A percentile compares a stretch with the other conserved stretches of the same genome.
phyloP scores from a whole-genome alignment of 1,140 invertebrate genomes.

The Paracyclopina nana region DNA sequence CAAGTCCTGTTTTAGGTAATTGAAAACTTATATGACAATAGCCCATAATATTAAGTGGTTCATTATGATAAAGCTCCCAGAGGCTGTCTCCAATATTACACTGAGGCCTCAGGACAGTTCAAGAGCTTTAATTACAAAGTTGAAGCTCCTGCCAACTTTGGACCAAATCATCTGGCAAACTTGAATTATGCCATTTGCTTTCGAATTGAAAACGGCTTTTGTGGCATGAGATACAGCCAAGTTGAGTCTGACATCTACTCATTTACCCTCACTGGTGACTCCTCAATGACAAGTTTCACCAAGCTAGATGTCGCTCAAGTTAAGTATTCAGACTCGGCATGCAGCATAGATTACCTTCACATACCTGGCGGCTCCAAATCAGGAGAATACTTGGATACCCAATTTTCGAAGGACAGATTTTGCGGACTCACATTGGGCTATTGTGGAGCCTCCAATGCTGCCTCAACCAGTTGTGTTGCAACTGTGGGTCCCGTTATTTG shows the following conservation, averaged over 20 bases:
- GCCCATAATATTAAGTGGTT: not conserved
- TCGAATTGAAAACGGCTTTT: not conserved
- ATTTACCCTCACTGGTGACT: not conserved
- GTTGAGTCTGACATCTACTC: not conserved
- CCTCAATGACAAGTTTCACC: not conserved
- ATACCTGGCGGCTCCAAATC: not conserved
- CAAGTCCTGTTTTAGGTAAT: not conserved
- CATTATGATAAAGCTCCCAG: slow-evolving; percentile 4
- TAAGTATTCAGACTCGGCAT: not conserved
- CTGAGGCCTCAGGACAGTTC: not conserved
- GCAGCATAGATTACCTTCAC: not conserved
- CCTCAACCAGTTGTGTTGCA: not conserved
- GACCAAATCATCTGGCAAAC: not conserved
- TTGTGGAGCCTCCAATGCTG: not conserved
- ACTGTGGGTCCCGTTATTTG: not conserved
- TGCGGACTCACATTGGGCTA: not conserved
- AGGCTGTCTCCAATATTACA: not conserved
- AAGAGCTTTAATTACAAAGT: not conserved
- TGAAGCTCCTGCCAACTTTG: not conserved
- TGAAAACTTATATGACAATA: not conserved
- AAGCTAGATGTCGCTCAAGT: no score
- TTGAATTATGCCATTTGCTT: slow-evolving; percentile 3
- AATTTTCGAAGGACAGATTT: not conserved
- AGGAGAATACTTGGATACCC: not conserved
- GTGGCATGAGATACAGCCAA: not conserved